Percentiles rank a stretch among this genome's conserved stretches.
phyloP scores from a whole-genome alignment of 2,797 vertebrate genomes.

The Melanotaenia boesemani region DNA sequence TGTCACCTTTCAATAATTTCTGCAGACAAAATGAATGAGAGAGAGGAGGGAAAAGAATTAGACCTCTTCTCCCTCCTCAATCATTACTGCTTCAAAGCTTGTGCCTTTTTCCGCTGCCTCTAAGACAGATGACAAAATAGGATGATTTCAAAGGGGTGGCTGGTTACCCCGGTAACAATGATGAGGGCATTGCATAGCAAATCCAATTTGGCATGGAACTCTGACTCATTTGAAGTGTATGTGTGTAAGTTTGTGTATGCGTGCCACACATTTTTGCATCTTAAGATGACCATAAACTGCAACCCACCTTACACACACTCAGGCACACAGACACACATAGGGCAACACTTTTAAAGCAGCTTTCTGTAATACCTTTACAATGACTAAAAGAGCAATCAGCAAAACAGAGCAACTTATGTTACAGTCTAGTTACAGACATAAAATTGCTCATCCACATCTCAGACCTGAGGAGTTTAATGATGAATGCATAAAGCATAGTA shows the following conservation, averaged over 20 bases:
- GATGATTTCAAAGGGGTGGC: slow-evolving; percentile 70
- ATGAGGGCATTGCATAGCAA: slow-evolving; percentile 75
- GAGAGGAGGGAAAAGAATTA: slow-evolving; percentile 1
- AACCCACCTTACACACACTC: slow-evolving; percentile 1
- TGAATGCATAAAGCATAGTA: slow-evolving; percentile 1
- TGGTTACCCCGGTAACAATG: slow-evolving; percentile 80
- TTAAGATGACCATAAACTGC: not conserved
- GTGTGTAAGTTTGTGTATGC: slow-evolving; percentile 35
- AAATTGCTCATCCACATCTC: not conserved
- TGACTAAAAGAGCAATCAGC: not conserved
- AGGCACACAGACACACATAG: not conserved
- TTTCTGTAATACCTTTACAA: slow-evolving; percentile 7
- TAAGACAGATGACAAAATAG: slow-evolving; percentile 64
- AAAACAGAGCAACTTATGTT: not conserved
- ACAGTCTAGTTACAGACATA: not conserved
- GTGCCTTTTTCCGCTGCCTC: slow-evolving; percentile 28
- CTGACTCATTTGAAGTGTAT: slow-evolving; percentile 55
- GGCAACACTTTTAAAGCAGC: not conserved
- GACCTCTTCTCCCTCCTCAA: slow-evolving; percentile 1
- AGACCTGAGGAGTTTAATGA: not conserved
- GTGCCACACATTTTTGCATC: not conserved
- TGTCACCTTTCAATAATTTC: slow-evolving; percentile 5
- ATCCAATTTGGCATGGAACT: slow-evolving; percentile 69
- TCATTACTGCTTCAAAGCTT: slow-evolving; percentile 28
- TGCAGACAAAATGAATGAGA: slow-evolving; percentile 16